Percentiles rank a stretch among this genome's conserved stretches.
Evolutionary conservation across 1,140 invertebrate species (phyloP).

Genomic region (Caerostris darwini): DNA sequence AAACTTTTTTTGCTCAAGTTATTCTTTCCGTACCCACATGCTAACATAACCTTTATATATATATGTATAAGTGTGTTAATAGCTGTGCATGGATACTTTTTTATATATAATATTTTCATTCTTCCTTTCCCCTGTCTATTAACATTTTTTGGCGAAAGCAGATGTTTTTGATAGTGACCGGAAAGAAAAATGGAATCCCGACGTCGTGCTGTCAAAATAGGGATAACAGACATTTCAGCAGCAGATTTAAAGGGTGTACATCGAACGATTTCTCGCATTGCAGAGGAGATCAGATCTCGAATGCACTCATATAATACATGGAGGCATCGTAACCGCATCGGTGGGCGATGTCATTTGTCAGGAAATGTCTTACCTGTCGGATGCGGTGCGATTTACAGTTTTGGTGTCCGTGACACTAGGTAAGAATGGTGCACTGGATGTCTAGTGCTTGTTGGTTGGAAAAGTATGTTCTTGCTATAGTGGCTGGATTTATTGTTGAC

Average conservation of each 20-base stretch:
- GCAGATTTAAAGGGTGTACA: neutral
- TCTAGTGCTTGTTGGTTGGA: neutral
- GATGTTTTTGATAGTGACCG: neutral
- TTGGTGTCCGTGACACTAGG: constrained; percentile 20
- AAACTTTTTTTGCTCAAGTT: neutral
- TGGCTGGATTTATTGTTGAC: neutral
- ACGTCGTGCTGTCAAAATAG: constrained; percentile 28
- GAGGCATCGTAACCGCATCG: constrained; percentile 15
- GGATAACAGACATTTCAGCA: constrained; percentile 43
- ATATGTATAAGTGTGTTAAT: neutral
- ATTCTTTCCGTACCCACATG: neutral
- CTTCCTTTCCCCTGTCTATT: neutral
- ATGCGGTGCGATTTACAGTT: neutral
- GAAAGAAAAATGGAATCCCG: constrained; percentile 20
- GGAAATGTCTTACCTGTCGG: constrained; percentile 22
- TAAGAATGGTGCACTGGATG: neutral
- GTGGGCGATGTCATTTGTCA: constrained; percentile 5
- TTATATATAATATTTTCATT: neutral
- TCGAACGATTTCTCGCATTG: constrained; percentile 9
- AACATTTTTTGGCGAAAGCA: constrained; percentile 25
- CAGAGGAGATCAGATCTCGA: constrained; percentile 6
- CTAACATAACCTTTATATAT: neutral
- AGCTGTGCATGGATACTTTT: neutral
- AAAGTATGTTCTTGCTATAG: neutral
- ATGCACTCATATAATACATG: constrained; percentile 2